phyloP scores from a whole-genome alignment of 2,888 invertebrate genomes.

The Hirtodrosophila cameraria region DNA sequence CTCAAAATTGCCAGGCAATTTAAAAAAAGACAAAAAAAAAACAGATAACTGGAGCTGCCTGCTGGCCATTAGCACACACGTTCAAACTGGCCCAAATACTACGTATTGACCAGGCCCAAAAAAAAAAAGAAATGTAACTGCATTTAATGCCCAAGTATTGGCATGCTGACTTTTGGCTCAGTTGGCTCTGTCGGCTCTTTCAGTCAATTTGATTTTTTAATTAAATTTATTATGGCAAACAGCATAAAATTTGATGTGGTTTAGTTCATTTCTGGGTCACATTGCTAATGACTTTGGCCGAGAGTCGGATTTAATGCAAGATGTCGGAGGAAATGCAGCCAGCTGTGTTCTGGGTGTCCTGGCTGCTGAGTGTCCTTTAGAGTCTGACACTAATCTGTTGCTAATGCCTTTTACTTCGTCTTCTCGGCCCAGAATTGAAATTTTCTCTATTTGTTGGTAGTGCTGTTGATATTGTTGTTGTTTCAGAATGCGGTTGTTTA shows the following conservation, averaged over 20 bases:
- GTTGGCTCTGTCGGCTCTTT: constrained; percentile 18
- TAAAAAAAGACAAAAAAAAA: constrained; percentile 22
- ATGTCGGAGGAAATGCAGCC: constrained; percentile 28
- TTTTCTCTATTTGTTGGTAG: background rate
- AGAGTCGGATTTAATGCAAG: constrained; percentile 31
- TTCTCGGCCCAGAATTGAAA: constrained; percentile 6
- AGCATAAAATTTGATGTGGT: constrained; percentile 71
- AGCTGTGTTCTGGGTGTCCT: constrained; percentile 6
- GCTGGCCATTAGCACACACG: constrained; percentile 39
- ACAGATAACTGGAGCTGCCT: constrained; percentile 34
- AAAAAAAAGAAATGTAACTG: constrained; percentile 1
- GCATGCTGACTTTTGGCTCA: background rate
- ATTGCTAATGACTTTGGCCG: constrained; percentile 61
- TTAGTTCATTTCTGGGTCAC: constrained; percentile 69
- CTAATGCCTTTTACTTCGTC: constrained; percentile 60
- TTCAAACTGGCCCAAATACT: background rate
- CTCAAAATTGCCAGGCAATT: background rate
- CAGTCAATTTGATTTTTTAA: constrained; percentile 69
- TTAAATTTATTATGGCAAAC: constrained; percentile 74
- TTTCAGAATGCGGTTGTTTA: constrained; percentile 42
- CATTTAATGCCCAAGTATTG: constrained; percentile 10
- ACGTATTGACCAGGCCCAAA: constrained; percentile 11
- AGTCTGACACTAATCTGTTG: constrained; percentile 56
- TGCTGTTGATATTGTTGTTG: constrained; percentile 2
- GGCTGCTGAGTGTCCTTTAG: constrained; percentile 7